Base-by-base conservation (phyloP, 2,113 vertebrate genomes). In the Sturnira hondurensis region DNA sequence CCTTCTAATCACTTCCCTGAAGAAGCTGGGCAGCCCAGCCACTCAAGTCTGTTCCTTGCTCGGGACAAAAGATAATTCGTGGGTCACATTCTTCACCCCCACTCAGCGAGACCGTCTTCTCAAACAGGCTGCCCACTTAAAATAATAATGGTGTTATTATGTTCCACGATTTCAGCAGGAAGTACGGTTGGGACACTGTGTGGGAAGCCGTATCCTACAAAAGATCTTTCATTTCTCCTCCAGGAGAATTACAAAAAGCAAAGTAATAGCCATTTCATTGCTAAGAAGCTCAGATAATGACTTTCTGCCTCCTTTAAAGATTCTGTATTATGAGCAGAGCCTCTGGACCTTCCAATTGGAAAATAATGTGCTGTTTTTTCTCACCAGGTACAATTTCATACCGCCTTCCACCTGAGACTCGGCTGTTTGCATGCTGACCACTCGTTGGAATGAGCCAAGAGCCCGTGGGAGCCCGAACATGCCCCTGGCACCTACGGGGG, bases 261-360 rank as follows among this genome's bases (percentile, higher is more conserved):
- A 93, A n/a, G 6, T 84, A 92, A 92, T 14, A 45, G 45, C 43
- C 15, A 63, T 63, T 96, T 92, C 65, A 47, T 36, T 54, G 50
- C 70, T 41, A 33, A 74, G n/a, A 91, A 52, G 87, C 1, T 61
- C 24, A 86, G 68, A 52, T 28, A 76, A 13, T 84, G 12, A 70
- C 26, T 78, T 87, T 50, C 56, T 80, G 10, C 50, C 33, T n/a
- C 36, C 73, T 83, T 81, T 12, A 76, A 70, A 88, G 38, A 85
- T 41, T 13, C n/a, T 8, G 52, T 20, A 61, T 76, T 56, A 70
- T 33, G 13, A 85, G 68, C 17, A 91, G 52, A 28, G 24, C 63
- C 50, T 33, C 70, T 52, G 50, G 20, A 58, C 24, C 36, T 91
- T 80, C 33, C 54, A 43, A 43, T 2, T 93, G 47, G 81, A 68